phyloP scores from a whole-genome alignment of 2,797 vertebrate species.

The Bradypus variegatus region DNA sequence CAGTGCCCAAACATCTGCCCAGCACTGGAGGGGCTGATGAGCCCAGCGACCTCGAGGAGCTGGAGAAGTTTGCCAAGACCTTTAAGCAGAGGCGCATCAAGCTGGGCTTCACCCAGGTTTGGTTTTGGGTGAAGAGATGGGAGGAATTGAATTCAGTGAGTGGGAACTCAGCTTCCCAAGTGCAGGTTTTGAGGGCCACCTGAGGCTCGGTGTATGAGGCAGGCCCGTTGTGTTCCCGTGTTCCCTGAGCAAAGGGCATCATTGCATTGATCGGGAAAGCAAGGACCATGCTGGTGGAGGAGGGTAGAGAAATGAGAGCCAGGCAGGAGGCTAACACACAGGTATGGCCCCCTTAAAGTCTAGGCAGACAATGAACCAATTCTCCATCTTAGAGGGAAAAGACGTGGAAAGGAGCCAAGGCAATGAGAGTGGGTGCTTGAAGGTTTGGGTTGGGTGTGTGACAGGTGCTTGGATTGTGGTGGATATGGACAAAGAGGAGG shows the following conservation, averaged over 20 bases:
- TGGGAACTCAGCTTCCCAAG: background rate
- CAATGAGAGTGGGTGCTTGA: background rate
- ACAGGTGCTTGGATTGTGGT: background rate
- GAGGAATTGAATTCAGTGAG: background rate
- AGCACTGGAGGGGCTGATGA: conserved; percentile 82
- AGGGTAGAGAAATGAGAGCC: background rate
- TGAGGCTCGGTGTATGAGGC: rapidly evolving
- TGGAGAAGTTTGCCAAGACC: conserved; percentile 97
- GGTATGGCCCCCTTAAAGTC: background rate
- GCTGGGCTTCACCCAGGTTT: conserved; percentile 95
- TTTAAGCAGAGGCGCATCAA: conserved; percentile 99
- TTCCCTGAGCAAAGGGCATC: background rate
- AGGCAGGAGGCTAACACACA: background rate
- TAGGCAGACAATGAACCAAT: background rate
- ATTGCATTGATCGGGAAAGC: background rate
- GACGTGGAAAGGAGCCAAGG: background rate
- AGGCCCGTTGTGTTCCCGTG: rapidly evolving
- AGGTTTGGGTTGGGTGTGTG: background rate
- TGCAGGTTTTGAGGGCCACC: background rate
- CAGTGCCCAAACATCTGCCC: conserved; percentile 86
- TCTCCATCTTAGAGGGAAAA: background rate
- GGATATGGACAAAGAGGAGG: background rate
- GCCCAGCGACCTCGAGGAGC: conserved; percentile 93
- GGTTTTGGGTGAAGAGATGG: background rate
- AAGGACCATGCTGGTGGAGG: background rate